A percentile compares a stretch with the other conserved stretches of the same genome.
Conservation (phyloP, 1,140 invertebrate genomes). For the Zaprionus lachaisei region DNA sequence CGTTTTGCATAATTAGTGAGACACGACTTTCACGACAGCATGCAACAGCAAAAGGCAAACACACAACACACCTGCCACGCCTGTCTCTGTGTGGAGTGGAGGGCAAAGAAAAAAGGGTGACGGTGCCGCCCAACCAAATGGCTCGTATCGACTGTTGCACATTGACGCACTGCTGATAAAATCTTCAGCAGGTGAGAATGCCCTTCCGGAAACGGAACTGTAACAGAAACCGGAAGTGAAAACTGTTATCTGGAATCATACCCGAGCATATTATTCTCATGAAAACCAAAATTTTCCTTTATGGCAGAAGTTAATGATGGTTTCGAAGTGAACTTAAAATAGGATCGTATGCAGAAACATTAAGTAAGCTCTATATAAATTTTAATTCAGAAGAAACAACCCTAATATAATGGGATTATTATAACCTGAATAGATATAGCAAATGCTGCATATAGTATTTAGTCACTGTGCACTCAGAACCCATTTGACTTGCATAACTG, state of each 20-base stretch:
- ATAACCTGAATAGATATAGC: too few species aligned
- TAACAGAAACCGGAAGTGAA: background rate
- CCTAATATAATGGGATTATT: too few species aligned
- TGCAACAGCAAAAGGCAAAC: conserved; percentile 6
- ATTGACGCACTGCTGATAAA: background rate
- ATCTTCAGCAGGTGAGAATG: background rate
- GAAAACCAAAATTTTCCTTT: background rate
- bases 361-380: background rate
- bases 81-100: background rate
- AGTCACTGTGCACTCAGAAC: background rate
- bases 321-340: background rate
- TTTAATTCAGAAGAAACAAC: too few species aligned
- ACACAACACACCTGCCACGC: background rate
- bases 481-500: background rate
- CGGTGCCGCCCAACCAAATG: background rate
- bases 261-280: background rate
- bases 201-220: background rate
- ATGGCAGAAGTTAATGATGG: background rate
- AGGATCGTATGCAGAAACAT: background rate
- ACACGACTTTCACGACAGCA: background rate
- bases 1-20: conserved; percentile 25
- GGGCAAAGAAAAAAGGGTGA: background rate
- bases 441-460: background rate
- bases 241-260: background rate
- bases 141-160: background rate